Conservation (phyloP, 1,140 invertebrate species). For the Apis florea region DNA sequence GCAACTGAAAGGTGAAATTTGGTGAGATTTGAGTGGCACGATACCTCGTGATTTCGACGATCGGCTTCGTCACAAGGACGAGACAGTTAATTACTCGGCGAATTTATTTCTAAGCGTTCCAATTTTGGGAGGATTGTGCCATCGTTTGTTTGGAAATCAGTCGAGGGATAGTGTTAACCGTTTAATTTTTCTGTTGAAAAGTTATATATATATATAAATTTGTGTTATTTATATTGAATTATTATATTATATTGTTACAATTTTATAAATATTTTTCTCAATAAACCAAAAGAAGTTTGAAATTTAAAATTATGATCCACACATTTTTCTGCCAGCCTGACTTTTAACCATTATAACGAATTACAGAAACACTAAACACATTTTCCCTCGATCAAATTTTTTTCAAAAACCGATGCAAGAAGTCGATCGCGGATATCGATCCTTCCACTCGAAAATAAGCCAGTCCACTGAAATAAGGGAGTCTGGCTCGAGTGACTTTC, state of each 20-base stretch:
- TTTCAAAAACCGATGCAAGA: not conserved
- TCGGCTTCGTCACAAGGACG: constrained; percentile 29
- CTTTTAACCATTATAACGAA: no score
- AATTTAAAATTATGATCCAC: no score
- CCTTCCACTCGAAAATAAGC: not conserved
- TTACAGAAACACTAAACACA: no score
- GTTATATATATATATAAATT: no score
- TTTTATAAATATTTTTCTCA: no score
- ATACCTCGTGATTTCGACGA: constrained; percentile 16
- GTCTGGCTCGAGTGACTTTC: constrained; percentile 37
- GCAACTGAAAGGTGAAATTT: constrained; percentile 38
- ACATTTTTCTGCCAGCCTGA: no score
- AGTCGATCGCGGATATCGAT: constrained; percentile 36
- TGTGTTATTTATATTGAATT: no score
- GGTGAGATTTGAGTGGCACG: not conserved
- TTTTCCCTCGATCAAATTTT: no score
- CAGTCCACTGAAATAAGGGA: constrained; percentile 17
- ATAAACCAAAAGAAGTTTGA: no score
- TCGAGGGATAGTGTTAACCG: no score
- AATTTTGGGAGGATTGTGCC: not conserved
- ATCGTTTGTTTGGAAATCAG: not conserved
- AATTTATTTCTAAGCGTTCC: not conserved
- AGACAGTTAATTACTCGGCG: constrained; percentile 38
- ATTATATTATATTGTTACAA: no score
- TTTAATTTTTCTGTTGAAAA: no score